Evolutionary conservation across 2,113 vertebrate species (phyloP).

Genomic region (Mormyrus iriodes): DNA sequence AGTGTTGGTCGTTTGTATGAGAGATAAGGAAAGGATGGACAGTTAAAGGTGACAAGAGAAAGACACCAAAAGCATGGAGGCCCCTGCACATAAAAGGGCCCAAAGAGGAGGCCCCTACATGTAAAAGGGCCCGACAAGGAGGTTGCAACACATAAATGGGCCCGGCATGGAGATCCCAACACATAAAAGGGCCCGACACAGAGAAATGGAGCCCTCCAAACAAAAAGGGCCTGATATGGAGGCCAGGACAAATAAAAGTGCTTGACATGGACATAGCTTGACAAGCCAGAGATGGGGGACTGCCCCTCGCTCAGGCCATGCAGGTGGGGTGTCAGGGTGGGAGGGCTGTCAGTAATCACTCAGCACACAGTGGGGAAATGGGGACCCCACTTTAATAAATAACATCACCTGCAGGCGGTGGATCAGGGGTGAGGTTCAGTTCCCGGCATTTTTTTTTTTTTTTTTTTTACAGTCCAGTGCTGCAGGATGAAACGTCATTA

Average conservation of each 20-base stretch:
- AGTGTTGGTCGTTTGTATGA: not conserved
- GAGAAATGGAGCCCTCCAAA: not conserved
- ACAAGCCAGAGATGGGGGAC: not conserved
- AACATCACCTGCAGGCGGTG: conserved; percentile 60
- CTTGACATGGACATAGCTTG: not conserved
- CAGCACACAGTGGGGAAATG: not conserved
- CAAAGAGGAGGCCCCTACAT: not conserved
- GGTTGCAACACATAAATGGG: not conserved
- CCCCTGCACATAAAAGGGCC: not conserved
- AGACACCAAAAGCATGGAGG: not conserved
- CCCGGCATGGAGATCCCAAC: not conserved
- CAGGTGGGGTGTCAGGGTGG: not conserved
- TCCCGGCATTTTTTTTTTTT: conserved; percentile 42
- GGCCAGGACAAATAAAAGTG: not conserved
- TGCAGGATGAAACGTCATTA: conserved; percentile 53
- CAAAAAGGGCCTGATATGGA: not conserved
- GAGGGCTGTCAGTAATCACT: not conserved
- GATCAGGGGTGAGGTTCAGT: conserved; percentile 56
- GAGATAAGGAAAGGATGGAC: not conserved
- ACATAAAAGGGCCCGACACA: not conserved
- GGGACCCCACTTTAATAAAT: conserved; percentile 52
- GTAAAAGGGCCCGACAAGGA: not conserved
- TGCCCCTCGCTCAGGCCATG: not conserved
- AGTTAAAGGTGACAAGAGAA: not conserved
- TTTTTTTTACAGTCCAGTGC: conserved; percentile 59